These are phyloP conservation scores for Drosophila funebris DNA, from an alignment of 1,140 invertebrate genomes.

Conservation along the genomic window DNA sequence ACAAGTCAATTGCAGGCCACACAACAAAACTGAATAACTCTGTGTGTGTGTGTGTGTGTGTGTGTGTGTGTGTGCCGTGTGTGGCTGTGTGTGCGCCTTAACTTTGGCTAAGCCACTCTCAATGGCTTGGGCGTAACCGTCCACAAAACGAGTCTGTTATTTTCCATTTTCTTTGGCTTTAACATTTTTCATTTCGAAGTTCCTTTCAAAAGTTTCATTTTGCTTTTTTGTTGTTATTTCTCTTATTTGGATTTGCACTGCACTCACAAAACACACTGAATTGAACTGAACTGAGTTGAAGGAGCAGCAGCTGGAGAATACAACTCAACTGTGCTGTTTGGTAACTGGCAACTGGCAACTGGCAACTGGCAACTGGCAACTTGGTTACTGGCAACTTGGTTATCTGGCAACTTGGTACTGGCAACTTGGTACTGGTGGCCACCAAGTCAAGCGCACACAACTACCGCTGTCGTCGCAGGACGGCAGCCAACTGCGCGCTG, in stretches of 20 bases:
- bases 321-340: not conserved
- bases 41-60: slow-evolving; percentile 7
- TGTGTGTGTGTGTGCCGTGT: slow-evolving; percentile 10
- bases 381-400: slow-evolving; percentile 8
- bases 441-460: slow-evolving; percentile 71
- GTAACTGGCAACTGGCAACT: slow-evolving; percentile 6
- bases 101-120: slow-evolving; percentile 42
- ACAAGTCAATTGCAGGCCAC: slow-evolving; percentile 69
- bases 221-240: no score
- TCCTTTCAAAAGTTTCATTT: slow-evolving; percentile 1
- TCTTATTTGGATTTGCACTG: slow-evolving; percentile 21
- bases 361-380: not conserved
- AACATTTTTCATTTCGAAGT: not conserved
- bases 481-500: slow-evolving; percentile 76
- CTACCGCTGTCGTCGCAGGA: slow-evolving; percentile 74
- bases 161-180: slow-evolving; percentile 11
- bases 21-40: not conserved
- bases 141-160: slow-evolving; percentile 24
- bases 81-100: not conserved
- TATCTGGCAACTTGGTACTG: no score
- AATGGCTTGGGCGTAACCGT: slow-evolving; percentile 56
- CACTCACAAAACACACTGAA: slow-evolving; percentile 23
- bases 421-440: slow-evolving; percentile 17
- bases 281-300: slow-evolving; percentile 46
- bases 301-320: not conserved